A percentile compares a stretch with the other conserved stretches of the same genome.
Evolutionary conservation across 2,888 invertebrate genomes (phyloP).

Genomic region (Xylophagus ater): DNA sequence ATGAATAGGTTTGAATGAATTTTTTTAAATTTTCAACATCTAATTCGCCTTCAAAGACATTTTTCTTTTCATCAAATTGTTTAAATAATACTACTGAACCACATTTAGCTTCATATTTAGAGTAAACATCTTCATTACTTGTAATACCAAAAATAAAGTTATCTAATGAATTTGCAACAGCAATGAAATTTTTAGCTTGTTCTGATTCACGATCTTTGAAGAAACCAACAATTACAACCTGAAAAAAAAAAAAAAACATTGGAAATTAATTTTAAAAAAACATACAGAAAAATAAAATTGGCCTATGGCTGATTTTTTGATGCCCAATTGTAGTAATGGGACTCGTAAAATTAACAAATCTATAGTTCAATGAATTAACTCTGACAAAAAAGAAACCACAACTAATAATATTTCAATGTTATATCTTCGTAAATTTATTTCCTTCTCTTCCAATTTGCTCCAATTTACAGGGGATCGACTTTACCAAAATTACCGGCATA

Average conservation of each 20-base stretch:
- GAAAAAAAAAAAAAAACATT: slow-evolving; percentile 22
- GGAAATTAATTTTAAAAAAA: slow-evolving; percentile 3
- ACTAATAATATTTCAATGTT: too few species aligned
- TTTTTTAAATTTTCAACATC: slow-evolving; percentile 59
- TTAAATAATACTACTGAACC: slow-evolving; percentile 83
- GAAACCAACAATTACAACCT: slow-evolving; percentile 83
- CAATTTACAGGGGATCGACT: too few species aligned
- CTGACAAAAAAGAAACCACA: too few species aligned
- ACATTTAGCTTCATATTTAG: slow-evolving; percentile 67
- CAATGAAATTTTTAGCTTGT: slow-evolving; percentile 72
- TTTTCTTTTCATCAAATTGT: slow-evolving; percentile 82
- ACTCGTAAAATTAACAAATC: too few species aligned
- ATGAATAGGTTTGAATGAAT: slow-evolving; percentile 72
- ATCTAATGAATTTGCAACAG: slow-evolving; percentile 70
- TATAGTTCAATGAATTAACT: too few species aligned
- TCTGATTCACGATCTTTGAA: slow-evolving; percentile 70
- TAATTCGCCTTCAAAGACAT: slow-evolving; percentile 58
- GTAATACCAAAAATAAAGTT: slow-evolving; percentile 84
- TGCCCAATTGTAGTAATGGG: too few species aligned
- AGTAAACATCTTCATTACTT: slow-evolving; percentile 62
- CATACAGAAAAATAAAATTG: neutral
- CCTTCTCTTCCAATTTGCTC: too few species aligned
- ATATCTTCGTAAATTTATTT: too few species aligned
- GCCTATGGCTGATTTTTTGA: neutral
- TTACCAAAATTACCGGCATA: too few species aligned